Evolutionary conservation across 2,888 invertebrate genomes (phyloP).

Genomic region (Tinea trinotella): DNA sequence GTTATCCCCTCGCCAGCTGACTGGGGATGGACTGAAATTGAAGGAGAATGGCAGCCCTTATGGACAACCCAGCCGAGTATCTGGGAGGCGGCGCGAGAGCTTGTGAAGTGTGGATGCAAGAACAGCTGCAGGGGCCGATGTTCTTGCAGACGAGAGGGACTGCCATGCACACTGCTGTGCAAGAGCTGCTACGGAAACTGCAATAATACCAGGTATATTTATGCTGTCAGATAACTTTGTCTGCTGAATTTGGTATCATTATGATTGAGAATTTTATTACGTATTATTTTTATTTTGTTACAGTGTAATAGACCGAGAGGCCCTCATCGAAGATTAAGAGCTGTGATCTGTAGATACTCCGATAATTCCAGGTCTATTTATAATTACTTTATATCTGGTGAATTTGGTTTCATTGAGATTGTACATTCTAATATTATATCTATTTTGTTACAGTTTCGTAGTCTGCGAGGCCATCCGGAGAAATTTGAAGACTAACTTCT

Average conservation of each 20-base stretch:
- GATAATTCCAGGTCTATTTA: no score
- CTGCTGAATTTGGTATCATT: neutral
- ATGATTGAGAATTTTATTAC: no score
- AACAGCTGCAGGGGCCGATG: constrained; percentile 20
- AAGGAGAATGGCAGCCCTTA: constrained; percentile 16
- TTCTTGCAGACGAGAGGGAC: constrained; percentile 20
- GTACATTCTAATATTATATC: no score
- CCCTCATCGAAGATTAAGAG: no score
- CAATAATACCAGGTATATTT: constrained; percentile 17
- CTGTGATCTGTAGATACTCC: no score
- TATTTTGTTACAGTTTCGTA: no score
- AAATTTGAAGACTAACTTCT: no score
- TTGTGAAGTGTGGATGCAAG: constrained; percentile 20
- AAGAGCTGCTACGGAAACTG: constrained; percentile 1
- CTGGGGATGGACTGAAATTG: constrained; percentile 21
- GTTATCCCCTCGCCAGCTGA: constrained; percentile 20
- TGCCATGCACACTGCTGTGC: constrained; percentile 19
- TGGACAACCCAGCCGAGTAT: constrained; percentile 20
- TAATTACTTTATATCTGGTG: no score
- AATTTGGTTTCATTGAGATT: no score
- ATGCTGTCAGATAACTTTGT: constrained; percentile 1
- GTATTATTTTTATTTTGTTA: no score
- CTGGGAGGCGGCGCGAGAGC: constrained; percentile 20
- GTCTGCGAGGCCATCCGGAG: no score
- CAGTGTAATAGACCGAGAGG: no score